Percentiles rank a stretch among this genome's conserved stretches.
Evolutionary conservation across 2,888 invertebrate genomes (phyloP).

Genomic region (Apodemia mormo): DNA sequence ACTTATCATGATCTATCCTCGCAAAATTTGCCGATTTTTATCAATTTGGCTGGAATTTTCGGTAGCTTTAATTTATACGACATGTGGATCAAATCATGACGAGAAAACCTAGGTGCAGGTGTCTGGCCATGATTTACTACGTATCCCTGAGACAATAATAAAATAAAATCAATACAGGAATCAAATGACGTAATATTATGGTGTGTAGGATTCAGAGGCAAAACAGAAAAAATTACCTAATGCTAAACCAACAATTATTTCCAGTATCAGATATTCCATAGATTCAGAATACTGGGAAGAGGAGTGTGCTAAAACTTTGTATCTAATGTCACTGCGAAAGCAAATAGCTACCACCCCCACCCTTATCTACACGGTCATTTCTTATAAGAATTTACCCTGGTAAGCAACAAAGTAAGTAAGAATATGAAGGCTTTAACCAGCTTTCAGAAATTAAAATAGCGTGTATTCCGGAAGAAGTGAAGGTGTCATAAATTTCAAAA

Average conservation of each 20-base stretch:
- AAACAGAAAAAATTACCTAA: neutral
- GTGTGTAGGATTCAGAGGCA: neutral
- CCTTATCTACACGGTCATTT: neutral
- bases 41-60: too few relatives aligned
- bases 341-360: too few relatives aligned
- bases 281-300: too few relatives aligned
- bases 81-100: neutral
- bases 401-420: neutral
- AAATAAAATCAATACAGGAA: neutral
- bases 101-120: neutral
- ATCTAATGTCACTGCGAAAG: too few relatives aligned
- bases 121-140: conserved; percentile 4
- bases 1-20: too few relatives aligned
- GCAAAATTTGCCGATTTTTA: too few relatives aligned
- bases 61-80: neutral
- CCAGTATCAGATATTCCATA: too few relatives aligned
- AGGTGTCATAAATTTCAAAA: too few relatives aligned
- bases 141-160: neutral
- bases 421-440: too few relatives aligned
- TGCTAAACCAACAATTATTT: neutral
- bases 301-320: too few relatives aligned
- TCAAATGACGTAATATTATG: neutral
- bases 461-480: too few relatives aligned
- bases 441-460: too few relatives aligned
- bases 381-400: neutral